These are phyloP conservation scores for Dromas ardeola DNA, from an alignment of 2,113 vertebrate species.

Conservation along the genomic window DNA sequence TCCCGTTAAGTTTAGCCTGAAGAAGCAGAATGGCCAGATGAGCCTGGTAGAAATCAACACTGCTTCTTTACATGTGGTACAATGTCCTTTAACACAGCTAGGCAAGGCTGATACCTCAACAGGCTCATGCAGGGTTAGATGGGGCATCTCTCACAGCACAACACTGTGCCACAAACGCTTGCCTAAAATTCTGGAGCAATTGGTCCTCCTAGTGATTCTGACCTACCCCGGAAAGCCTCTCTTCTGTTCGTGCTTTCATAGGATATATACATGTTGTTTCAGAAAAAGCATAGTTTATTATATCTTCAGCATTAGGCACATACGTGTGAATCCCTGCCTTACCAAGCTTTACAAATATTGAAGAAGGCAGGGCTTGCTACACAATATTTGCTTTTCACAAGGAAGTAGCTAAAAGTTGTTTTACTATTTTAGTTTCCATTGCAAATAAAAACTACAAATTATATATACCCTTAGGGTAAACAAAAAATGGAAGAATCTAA, in stretches of 20 bases:
- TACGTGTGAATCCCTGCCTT: background rate
- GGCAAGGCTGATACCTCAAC: background rate
- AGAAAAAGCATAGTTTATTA: background rate
- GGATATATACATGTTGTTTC: background rate
- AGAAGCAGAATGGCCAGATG: background rate
- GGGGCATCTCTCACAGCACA: background rate
- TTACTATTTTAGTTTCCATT: background rate
- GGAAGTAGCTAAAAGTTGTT: background rate
- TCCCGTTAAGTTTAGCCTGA: background rate
- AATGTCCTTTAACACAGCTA: background rate
- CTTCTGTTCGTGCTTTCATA: background rate
- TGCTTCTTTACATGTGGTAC: background rate
- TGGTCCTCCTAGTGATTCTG: background rate
- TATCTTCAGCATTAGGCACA: background rate
- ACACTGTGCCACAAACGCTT: background rate
- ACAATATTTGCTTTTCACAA: conserved; percentile 5
- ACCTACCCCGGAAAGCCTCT: background rate
- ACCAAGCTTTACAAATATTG: background rate
- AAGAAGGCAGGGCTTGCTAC: background rate
- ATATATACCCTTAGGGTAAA: background rate
- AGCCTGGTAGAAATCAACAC: background rate
- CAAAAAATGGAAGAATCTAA: background rate
- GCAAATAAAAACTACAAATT: background rate
- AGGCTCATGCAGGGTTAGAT: background rate
- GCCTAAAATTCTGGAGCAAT: background rate